Base-by-base conservation (phyloP, 2,888 invertebrate species). In the Athalia cordata region DNA sequence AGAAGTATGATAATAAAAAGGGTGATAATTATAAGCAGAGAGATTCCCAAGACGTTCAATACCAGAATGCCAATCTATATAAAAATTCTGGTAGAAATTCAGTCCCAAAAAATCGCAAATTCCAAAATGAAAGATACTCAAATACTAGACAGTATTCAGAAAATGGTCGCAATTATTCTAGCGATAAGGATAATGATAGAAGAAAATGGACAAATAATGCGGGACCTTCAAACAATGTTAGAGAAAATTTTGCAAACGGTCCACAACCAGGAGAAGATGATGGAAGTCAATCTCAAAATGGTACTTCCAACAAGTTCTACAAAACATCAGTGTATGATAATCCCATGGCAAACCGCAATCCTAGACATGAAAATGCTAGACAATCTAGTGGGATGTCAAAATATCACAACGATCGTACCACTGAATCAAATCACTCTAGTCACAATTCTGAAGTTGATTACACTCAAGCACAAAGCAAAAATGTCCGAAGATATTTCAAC, bases 91-190 rank as follows among this genome's bases (percentile, higher is more conserved):
- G 77, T 55, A 62, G 77, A 29, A 85, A 77, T 13, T 80, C 79
- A 47, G n/a, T 43, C 47, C 49, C 75, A 6, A 78, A 67, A 7
- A 64, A 76, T 79, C 82, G 83, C 29, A 87, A 81, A 83, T 85
- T 83, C 81, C 83, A 84, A 29, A 86, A 83, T 67, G 83, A 85
- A 64, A 82, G 81, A 64, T 85, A 84, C 62, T 79, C 67, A 45
- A 79, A 81, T 52, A 49, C 52, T 9, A 72, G 75, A 66, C 77
- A 81, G 59, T 79, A 75, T 61, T 67, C 61, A 6, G 61, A 77
- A 45, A 65, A 61, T 52, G 67, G 78, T 65, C 67, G 68, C 9
- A 68, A 79, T 70, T 79, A 79, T 64, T 65, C 66, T 5, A 74
- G 66, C 4, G 78, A 79, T 50, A 79, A 68, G 59, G 77, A 77